Evolutionary conservation across 2,797 vertebrate genomes (phyloP), one percentile per base, ranked within the genome.

Genomic region (Melanotaenia maccullochi): DNA sequence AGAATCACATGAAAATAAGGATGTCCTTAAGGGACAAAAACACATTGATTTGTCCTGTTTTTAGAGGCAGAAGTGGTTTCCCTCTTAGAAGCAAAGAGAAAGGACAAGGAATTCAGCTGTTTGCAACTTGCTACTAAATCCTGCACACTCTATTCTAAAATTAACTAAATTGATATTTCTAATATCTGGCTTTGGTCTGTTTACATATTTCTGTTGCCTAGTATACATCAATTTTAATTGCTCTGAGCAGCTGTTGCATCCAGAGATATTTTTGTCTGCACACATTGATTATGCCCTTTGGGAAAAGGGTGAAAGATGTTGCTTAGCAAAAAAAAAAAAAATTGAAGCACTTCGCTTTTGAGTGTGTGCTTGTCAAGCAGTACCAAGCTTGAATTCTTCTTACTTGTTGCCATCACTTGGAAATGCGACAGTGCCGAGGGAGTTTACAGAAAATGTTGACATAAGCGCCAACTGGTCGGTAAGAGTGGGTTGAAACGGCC

Each of bases 381-480:
- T 32, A 18, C 54, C 20, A 28, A 63, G 6, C 20, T 33, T 4
- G 40, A 68, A 44, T 79, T 33, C 44, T 58, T 55, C 55, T 44
- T 71, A 42, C 18, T 68, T 58, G 60, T 36, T 61, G 22, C 25
- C 59, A 2, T 76, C 56, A 9, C 44, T 42, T 68, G 30, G 63
- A 79, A 67, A 68, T 54, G 22, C 20, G 8, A 69, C 9, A 9
- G 36, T 24, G 2, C 71, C 36, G 0, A 57, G 54, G 35, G 67
- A 71, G 71, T 81, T 30, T 49, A 51, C 44, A 63, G 63, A 71
- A 72, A 74, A 64, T 65, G 28, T 54, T 64, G 28, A 47, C 64
- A 60, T 65, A 67, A 78, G 69, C 75, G 65, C 38, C 47, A 71
- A 54, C 40, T 22, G 42, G 59, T 75, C 40, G 63, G 65, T 60